Conservation (phyloP, 2,797 vertebrate species). For the Poecile montanus region DNA sequence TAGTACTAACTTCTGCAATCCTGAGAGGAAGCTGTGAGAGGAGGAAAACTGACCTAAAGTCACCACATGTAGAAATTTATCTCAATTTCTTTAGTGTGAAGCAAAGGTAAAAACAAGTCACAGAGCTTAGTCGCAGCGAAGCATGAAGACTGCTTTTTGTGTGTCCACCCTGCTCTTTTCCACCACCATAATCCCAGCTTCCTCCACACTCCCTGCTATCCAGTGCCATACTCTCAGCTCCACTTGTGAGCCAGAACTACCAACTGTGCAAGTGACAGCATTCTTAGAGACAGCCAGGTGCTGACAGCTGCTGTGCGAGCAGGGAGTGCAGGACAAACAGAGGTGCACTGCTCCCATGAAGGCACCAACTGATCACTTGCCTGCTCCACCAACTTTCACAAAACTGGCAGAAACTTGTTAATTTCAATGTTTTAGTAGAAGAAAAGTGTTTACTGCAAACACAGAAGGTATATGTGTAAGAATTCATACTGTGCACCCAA, state of each 20-base stretch:
- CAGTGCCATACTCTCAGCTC: not conserved
- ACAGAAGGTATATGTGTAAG: not conserved
- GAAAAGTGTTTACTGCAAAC: not conserved
- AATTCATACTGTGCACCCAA: not conserved
- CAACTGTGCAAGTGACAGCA: not conserved
- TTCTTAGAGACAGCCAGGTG: fast-evolving
- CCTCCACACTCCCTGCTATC: not conserved
- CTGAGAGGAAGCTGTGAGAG: not conserved
- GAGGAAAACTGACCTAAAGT: not conserved
- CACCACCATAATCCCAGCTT: not conserved
- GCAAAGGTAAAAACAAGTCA: not conserved
- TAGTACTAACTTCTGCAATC: not conserved
- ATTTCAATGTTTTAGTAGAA: not conserved
- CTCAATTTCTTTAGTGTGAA: not conserved
- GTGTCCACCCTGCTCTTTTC: not conserved
- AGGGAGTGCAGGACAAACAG: not conserved
- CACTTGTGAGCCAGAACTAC: not conserved
- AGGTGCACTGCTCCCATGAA: not conserved
- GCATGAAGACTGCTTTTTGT: not conserved
- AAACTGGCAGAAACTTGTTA: not conserved
- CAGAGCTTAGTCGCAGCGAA: not conserved
- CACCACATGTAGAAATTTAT: not conserved
- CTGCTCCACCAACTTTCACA: not conserved
- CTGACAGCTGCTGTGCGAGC: fast-evolving
- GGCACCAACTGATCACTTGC: not conserved